Percentiles rank a stretch among this genome's conserved stretches.
These are phyloP conservation scores for Acrobasis consociella DNA, from an alignment of 2,888 invertebrate genomes.

Conservation along the genomic window DNA sequence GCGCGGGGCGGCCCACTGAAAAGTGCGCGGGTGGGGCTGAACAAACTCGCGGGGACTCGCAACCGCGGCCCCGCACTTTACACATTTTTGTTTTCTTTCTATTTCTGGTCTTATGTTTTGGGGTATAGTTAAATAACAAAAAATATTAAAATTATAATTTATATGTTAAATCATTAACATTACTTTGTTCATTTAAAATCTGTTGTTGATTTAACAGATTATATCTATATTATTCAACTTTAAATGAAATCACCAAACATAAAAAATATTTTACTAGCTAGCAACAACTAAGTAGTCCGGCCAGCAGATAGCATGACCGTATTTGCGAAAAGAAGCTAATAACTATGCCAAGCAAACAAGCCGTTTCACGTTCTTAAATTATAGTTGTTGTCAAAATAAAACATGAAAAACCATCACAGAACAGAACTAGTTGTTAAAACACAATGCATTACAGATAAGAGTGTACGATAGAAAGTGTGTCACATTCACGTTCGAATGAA, in stretches of 20 bases:
- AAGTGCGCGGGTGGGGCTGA: conserved; percentile 83
- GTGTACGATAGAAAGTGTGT: conserved; percentile 74
- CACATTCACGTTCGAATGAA: conserved; percentile 75
- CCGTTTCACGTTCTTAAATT: conserved; percentile 42
- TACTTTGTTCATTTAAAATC: too few species aligned
- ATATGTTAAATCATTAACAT: too few species aligned
- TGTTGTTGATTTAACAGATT: not conserved
- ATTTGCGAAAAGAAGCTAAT: conserved; percentile 17
- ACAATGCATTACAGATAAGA: conserved; percentile 69
- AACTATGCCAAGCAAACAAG: conserved; percentile 31
- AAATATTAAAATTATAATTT: too few species aligned
- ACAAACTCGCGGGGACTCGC: conserved; percentile 81
- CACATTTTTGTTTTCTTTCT: conserved; percentile 40
- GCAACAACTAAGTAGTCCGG: not conserved
- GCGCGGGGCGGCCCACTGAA: conserved; percentile 77
- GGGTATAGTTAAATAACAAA: too few species aligned
- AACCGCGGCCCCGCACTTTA: conserved; percentile 48
- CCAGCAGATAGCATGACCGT: not conserved
- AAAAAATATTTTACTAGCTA: not conserved
- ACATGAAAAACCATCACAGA: conserved; percentile 55
- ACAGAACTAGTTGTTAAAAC: conserved; percentile 64
- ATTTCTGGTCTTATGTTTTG: conserved; percentile 17
- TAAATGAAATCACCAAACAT: not conserved
- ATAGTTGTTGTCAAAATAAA: conserved; percentile 59
- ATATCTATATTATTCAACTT: not conserved